Evolutionary conservation across 2,113 vertebrate genomes (phyloP), one percentile per base, ranked within the genome.

Genomic region (Dicrurus megarhynchus): DNA sequence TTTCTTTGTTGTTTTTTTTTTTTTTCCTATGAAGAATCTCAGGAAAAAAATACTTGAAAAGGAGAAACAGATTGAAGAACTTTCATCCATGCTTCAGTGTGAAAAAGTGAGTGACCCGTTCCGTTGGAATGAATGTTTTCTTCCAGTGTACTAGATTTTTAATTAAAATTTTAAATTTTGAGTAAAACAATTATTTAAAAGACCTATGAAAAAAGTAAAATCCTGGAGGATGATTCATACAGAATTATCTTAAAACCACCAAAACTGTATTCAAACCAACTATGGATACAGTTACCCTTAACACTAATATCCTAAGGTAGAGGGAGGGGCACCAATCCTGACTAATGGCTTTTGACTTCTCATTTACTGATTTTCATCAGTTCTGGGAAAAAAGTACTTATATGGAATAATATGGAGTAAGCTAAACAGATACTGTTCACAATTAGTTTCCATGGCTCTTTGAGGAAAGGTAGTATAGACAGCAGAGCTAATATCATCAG

Each of bases 31-130:
- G 13, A 95, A 99, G 99, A 92, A 80, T 93, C 97, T 99, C 96
- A 98, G 98, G 95, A 97, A 95, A 95, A 95, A 97, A 84, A 61
- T 99, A 74, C 80, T 89, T 87, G 98, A 98, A 92, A 98, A 74
- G 35, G 98, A 99, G 61, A 93, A 84, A 41, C 95, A 93, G 56
- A 89, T 98, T 35, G 94, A 98, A 78, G 98, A 99, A 53, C 97
- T 99, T 95, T 97, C 97, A 82, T 94, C 78, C 84, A 70, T 97
- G n/a, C 97, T 98, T 90, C 97, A 97, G 77, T 95, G 97, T 93
- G 98, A 99, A 97, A 98, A 98, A 97, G 99, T 99, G 96, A 98
- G 96, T 89, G 46, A 46, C 24, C 32, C 19, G 30, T 94, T 73
- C 49, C 11, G 11, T 65, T 65, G 32, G 19, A 84, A 88, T 56